A percentile compares a stretch with the other conserved stretches of the same genome.
Conservation (phyloP, 2,797 vertebrate species). For the Ciconia nigra region DNA sequence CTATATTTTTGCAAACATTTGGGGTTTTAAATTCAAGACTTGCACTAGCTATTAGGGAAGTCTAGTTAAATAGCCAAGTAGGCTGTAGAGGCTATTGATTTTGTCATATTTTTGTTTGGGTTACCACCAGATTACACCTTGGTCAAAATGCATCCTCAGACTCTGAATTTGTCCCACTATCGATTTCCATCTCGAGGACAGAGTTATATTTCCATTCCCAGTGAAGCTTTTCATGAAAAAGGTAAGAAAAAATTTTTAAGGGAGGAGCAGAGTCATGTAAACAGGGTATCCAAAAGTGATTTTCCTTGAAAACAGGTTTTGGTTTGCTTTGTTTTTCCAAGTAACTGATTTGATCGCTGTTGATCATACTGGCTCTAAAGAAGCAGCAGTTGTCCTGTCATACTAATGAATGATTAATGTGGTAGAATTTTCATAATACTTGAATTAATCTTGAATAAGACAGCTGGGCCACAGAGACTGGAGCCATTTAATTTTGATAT, state of each 20-base stretch:
- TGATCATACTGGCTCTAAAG: neutral
- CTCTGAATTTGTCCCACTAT: conserved; percentile 81
- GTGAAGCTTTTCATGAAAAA: conserved; percentile 83
- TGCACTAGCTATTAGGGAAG: neutral
- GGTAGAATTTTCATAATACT: neutral
- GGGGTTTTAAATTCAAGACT: neutral
- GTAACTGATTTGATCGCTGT: neutral
- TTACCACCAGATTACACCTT: conserved; percentile 85
- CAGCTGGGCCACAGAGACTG: neutral
- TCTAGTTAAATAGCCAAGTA: neutral
- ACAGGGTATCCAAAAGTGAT: no score
- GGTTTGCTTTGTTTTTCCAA: neutral
- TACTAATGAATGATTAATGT: neutral
- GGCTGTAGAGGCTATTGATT: neutral
- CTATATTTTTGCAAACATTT: neutral
- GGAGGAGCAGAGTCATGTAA: neutral
- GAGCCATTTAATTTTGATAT: neutral
- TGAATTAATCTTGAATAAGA: neutral
- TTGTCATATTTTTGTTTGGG: neutral
- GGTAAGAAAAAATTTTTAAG: conserved; percentile 74
- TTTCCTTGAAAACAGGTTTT: neutral
- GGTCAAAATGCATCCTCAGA: conserved; percentile 82
- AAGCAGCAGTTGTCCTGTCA: neutral
- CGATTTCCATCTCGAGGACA: conserved; percentile 89
- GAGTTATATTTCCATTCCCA: conserved; percentile 90